Base-by-base conservation (phyloP, 2,888 invertebrate species). In the Morpho deidamia region DNA sequence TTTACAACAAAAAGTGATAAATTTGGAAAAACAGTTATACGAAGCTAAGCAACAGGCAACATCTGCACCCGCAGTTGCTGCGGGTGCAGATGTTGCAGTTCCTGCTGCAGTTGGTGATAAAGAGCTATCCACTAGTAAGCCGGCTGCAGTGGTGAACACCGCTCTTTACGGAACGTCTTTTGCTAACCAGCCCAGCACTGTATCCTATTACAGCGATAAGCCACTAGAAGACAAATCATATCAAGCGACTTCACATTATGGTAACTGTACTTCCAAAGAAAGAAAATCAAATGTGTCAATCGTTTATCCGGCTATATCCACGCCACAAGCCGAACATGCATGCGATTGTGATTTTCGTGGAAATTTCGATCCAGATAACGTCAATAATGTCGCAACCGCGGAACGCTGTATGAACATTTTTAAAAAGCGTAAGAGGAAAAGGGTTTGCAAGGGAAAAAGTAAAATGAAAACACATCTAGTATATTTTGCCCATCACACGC, bases 1-100 rank as follows among this genome's bases (percentile, higher is more conserved):
- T 55, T 70, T 88, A 39, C 88, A 88, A 60, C 76, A 84, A 58
- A 83, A 78, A 56, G 85, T 89, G 3, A 58, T 72, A 1, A 52
- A 58, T 32, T 69, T 87, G 32, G 85, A 88, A 61, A 77, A 69
- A 55, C 71, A 86, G 60, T 60, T 86, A 9, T 72, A 72, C 33
- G 72, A 69, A 14, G 64, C 59, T 2, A 62, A 55, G 43, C 32
- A 46, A 32, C 35, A 44, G 7, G 9, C 8, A 12, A 1, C 10
- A 10, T 8, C 14, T 23, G 12, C 8, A 37, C 10, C 40, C n/a
- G 39, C 39, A 7, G n/a, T n/a, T n/a, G n/a, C n/a, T n/a, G n/a
- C n/a, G n/a, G n/a, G n/a, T n/a, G n/a, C n/a, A n/a, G n/a, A n/a
- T n/a, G n/a, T n/a, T 11, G 23, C 39, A 10, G 11, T 11, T 1